A percentile compares a stretch with the other conserved stretches of the same genome.
Evolutionary conservation across 2,113 vertebrate species (phyloP).

Genomic region (Notarius lentiginosus): DNA sequence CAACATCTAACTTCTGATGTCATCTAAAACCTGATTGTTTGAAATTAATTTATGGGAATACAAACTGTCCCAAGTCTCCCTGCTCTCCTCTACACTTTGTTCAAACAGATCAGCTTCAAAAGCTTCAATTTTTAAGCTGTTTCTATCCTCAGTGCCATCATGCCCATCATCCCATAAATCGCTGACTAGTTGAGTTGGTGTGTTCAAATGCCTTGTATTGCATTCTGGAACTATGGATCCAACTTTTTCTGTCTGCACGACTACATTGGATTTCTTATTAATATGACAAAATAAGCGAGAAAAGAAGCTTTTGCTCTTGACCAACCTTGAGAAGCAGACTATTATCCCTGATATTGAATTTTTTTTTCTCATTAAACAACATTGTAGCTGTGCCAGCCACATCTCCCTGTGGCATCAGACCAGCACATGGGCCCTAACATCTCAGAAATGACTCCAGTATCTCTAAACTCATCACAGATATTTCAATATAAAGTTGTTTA

Average conservation of each 20-base stretch:
- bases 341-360: not conserved
- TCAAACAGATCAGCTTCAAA: not conserved
- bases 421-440: not conserved
- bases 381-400: not conserved
- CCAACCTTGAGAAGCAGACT: not conserved
- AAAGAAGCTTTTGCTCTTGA: not conserved
- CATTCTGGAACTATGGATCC: not conserved
- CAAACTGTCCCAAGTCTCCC: too few species aligned
- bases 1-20: too few species aligned
- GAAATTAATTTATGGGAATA: too few species aligned
- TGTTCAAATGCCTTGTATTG: not conserved
- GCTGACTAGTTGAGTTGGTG: not conserved
- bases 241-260: not conserved
- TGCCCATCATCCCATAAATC: not conserved
- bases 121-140: not conserved
- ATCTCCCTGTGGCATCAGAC: not conserved
- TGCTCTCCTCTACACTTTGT: not conserved
- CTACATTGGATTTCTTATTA: not conserved
- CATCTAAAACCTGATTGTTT: too few species aligned
- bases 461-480: not conserved
- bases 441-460: not conserved
- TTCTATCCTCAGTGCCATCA: not conserved
- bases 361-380: not conserved
- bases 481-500: not conserved
- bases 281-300: not conserved